Evolutionary conservation across 2,797 vertebrate species (phyloP).

Genomic region (Botia almorhae): DNA sequence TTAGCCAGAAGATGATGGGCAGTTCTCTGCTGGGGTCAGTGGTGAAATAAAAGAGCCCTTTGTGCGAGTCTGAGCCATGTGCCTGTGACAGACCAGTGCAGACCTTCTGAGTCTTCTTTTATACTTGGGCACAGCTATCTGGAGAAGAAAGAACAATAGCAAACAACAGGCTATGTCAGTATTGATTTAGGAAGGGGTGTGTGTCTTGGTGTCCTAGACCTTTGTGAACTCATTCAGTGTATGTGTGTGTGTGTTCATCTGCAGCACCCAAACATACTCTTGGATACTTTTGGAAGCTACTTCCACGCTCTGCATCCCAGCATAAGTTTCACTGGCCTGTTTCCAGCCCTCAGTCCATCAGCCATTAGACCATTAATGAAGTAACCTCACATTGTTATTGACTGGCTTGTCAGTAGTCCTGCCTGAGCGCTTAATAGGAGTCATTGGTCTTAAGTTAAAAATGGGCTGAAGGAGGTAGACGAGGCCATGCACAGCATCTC

Average conservation of each 20-base stretch:
- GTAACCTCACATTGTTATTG: slow-evolving; percentile 99
- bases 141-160: slow-evolving; percentile 40
- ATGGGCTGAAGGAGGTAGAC: slow-evolving; percentile 83
- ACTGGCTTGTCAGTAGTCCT: slow-evolving; percentile 95
- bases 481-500: slow-evolving; percentile 87
- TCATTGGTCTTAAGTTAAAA: slow-evolving; percentile 94
- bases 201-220: slow-evolving; percentile 47
- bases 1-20: slow-evolving; percentile 47
- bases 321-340: slow-evolving; percentile 82
- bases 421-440: slow-evolving; percentile 97
- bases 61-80: slow-evolving; percentile 48
- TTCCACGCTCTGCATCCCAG: slow-evolving; percentile 5
- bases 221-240: slow-evolving; percentile 47
- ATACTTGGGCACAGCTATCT: slow-evolving; percentile 40
- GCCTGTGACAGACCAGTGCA: slow-evolving; percentile 57
- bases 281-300: slow-evolving; percentile 15
- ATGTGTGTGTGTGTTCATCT: neutral
- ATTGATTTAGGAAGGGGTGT: slow-evolving; percentile 42
- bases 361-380: slow-evolving; percentile 97
- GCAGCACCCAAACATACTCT: neutral
- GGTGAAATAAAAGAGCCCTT: slow-evolving; percentile 51
- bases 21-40: slow-evolving; percentile 51
- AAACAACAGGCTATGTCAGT: slow-evolving; percentile 48
- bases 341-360: slow-evolving; percentile 90
- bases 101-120: slow-evolving; percentile 63